Evolutionary conservation across 2,113 vertebrate species (phyloP).

Genomic region (Microcebus jonahi): DNA sequence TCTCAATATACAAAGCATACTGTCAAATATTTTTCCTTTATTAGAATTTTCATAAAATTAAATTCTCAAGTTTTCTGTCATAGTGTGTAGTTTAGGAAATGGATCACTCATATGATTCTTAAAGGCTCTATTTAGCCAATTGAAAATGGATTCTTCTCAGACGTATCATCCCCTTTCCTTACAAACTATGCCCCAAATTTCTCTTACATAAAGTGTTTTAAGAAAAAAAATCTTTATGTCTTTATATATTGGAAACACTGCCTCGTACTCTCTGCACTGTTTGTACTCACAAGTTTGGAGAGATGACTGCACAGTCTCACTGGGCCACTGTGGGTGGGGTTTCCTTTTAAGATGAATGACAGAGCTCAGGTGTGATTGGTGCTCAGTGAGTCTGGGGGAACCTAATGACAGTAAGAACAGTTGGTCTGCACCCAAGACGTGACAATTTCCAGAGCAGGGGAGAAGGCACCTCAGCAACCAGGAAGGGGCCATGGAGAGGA

Average conservation of each 20-base stretch:
- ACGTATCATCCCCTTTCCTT: background rate
- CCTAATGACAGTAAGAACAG: background rate
- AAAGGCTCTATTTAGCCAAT: fast-evolving
- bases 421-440: background rate
- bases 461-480: background rate
- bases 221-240: no score
- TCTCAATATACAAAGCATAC: background rate
- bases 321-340: background rate
- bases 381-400: background rate
- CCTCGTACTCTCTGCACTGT: fast-evolving
- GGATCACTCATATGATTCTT: background rate
- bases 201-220: background rate
- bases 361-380: background rate
- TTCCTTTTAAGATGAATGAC: background rate
- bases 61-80: background rate
- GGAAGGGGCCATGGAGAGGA: background rate
- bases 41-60: background rate
- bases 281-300: fast-evolving
- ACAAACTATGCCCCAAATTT: background rate
- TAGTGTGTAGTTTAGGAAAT: background rate
- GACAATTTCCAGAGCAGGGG: background rate
- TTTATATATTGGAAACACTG: background rate
- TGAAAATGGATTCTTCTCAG: background rate
- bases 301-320: background rate
- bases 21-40: background rate